Evolutionary conservation across 2,888 invertebrate species (phyloP), one percentile per base, ranked within the genome.

Genomic region (Hymenopus coronatus): DNA sequence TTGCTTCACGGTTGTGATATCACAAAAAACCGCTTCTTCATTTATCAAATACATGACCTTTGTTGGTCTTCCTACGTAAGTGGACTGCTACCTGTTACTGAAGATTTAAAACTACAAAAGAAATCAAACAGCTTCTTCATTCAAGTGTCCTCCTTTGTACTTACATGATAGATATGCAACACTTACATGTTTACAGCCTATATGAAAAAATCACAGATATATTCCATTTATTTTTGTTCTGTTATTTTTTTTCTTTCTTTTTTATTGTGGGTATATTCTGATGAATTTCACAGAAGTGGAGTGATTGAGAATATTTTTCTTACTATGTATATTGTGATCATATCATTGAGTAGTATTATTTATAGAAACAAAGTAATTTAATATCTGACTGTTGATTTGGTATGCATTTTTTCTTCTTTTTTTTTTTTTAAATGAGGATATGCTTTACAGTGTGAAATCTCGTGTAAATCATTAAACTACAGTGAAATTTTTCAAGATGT

Each of bases 291-390:
- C 54, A 70, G 20, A 20, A 70, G 30, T 87, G 82, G 82, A 70
- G 33, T 82, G 40, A 33, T n/a, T 82, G 82, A 82, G 82, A 30
- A 82, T 33, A 82, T 33, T 82, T 87, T 87, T 87, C 28, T n/a
- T 82, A 33, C 33, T 87, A 28, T 87, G 33, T 87, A 82, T 87
- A 87, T 33, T 87, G 87, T 87, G 87, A 82, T 82, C 40, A n/a
- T 87, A 82, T 25, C 82, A 70, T 70, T 70, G 54, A 54, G 54
- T 70, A 70, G 54, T 70, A 70, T 70, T 70, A 25, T 25, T 70
- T 20, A 70, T 70, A 70, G 54, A 70, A 40, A 40, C 40, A 40
- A 40, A 40, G 40, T 40, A 12, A 40, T 40, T 40, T 40, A 40
- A 20, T 70, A 70, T 70, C 20, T 70, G 54, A 70, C 9, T 70